Evolutionary conservation across 2,888 invertebrate genomes (phyloP).

Genomic region (Ernsta delagoae): DNA sequence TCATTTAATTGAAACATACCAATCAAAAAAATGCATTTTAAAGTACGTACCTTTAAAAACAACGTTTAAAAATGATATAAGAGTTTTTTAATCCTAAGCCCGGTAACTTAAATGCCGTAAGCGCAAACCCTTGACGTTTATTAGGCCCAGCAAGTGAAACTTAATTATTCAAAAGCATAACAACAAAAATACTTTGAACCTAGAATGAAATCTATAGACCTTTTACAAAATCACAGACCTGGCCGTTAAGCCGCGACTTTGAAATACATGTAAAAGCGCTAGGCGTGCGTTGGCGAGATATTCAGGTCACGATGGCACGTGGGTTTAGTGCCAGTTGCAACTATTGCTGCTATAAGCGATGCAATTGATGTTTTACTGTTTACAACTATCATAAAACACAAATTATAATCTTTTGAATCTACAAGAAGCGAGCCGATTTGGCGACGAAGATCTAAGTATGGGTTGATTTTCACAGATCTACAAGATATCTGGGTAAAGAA

Average conservation of each 20-base stretch:
- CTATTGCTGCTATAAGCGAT: constrained; percentile 2
- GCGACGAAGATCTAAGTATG: no score
- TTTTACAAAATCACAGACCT: background rate
- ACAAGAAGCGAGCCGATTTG: background rate
- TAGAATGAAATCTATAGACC: background rate
- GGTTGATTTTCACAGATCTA: no score
- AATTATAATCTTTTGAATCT: no score
- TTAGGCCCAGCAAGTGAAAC: no score
- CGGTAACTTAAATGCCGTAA: no score
- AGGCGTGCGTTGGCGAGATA: constrained; percentile 59
- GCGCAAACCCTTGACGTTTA: no score
- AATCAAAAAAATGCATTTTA: background rate
- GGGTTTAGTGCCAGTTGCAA: constrained; percentile 47
- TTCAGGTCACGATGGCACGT: constrained; percentile 63
- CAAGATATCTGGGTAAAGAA: no score
- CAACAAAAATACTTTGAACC: no score
- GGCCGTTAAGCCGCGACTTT: background rate
- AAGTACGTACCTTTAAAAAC: background rate
- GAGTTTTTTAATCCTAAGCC: no score
- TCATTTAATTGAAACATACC: no score
- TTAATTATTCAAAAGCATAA: no score
- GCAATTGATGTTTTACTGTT: background rate
- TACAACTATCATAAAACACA: background rate
- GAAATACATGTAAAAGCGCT: constrained; percentile 49
- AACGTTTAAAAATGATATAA: background rate